These are phyloP conservation scores for Xenopus tropicalis DNA, from an alignment of 2,113 vertebrate genomes.

Conservation along the genomic window UCB_Xtro_10.0 CM004445.2:110982001-110982500, in stretches of 20 bases:
- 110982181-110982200: conserved; percentile 1
- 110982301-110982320: not conserved
- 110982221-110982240: not conserved
- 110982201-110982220: not conserved
- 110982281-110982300: not conserved
- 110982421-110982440: not conserved
- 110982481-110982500: not conserved
- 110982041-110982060: not conserved
- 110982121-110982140: not conserved
- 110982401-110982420: not conserved
- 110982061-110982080: conserved; percentile 6
- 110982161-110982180: conserved; percentile 5
- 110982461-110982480: not conserved
- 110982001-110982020: not conserved
- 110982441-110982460: too few relatives aligned
- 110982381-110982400: not conserved
- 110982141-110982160: conserved; percentile 3
- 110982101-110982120: conserved; percentile 11
- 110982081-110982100: not conserved
- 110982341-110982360: not conserved
- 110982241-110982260: conserved; percentile 4
- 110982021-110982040: not conserved
- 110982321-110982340: not conserved
- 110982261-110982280: conserved; percentile 1
- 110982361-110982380: not conserved